Conservation (phyloP, 2,113 vertebrate species). For the Dasypus novemcinctus region DNA sequence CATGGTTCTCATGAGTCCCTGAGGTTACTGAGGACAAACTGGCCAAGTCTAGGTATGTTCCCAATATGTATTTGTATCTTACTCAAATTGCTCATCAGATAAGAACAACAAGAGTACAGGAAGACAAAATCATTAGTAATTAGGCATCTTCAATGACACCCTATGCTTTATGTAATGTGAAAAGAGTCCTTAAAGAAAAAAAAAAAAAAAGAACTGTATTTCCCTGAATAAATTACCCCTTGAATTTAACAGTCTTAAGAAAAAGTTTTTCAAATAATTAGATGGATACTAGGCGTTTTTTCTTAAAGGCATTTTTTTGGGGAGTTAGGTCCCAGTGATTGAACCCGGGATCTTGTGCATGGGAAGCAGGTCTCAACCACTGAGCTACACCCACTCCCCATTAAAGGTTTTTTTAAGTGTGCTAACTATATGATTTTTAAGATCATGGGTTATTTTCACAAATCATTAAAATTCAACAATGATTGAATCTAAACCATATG, state of each 20-base stretch:
- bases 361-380: too few relatives aligned
- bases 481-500: conserved; percentile 3
- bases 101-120: neutral
- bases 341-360: too few relatives aligned
- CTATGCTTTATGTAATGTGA: neutral
- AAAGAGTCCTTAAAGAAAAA: neutral
- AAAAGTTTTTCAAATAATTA: conserved; percentile 10
- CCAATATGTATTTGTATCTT: neutral
- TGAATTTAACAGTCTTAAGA: neutral
- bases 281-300: neutral
- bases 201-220: neutral
- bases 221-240: neutral
- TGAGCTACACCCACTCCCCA: too few relatives aligned
- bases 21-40: neutral
- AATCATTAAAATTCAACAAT: conserved; percentile 21
- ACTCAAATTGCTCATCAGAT: neutral
- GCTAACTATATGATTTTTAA: neutral
- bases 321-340: too few relatives aligned
- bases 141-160: neutral
- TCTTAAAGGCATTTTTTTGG: neutral
- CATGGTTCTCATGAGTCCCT: neutral
- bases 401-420: neutral
- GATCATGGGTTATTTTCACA: neutral
- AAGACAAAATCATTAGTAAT: neutral
- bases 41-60: neutral